Evolutionary conservation across 2,888 invertebrate species (phyloP).

Genomic region (Choristoneura rosaceana): DNA sequence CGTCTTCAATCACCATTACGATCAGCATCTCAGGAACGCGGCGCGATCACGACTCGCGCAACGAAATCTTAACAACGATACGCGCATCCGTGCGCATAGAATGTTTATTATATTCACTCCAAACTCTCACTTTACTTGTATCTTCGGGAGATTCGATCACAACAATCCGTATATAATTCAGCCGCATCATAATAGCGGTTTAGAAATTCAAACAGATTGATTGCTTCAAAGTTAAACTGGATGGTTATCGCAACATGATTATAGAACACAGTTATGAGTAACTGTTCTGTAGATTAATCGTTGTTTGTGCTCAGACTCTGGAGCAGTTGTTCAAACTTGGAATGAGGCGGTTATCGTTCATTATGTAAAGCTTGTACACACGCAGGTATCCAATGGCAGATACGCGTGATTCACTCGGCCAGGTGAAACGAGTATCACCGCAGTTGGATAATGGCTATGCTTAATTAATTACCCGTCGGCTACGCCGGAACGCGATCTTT

Average conservation of each 20-base stretch:
- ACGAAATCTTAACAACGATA: slow-evolving; percentile 23
- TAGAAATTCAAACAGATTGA: slow-evolving; percentile 32
- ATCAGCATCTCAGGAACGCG: slow-evolving; percentile 24
- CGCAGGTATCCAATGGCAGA: slow-evolving; percentile 49
- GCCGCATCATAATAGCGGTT: slow-evolving; percentile 23
- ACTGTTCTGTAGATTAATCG: slow-evolving; percentile 30
- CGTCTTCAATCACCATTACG: slow-evolving; percentile 18
- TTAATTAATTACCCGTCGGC: slow-evolving; percentile 33
- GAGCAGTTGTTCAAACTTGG: slow-evolving; percentile 65
- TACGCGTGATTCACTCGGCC: slow-evolving; percentile 55
- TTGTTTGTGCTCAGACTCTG: slow-evolving; percentile 27
- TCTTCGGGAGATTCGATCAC: slow-evolving; percentile 18
- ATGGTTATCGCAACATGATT: slow-evolving; percentile 36
- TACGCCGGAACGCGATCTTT: slow-evolving; percentile 23
- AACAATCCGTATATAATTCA: slow-evolving; percentile 28
- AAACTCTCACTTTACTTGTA: slow-evolving; percentile 34
- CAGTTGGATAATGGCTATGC: slow-evolving; percentile 34
- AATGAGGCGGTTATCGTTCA: slow-evolving; percentile 15
- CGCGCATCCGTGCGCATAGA: slow-evolving; percentile 12
- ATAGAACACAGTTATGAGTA: slow-evolving; percentile 33
- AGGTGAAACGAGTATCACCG: slow-evolving; percentile 42
- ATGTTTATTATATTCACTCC: slow-evolving; percentile 29
- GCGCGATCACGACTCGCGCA: slow-evolving; percentile 11
- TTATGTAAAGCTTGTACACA: slow-evolving; percentile 58
- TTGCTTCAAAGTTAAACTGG: slow-evolving; percentile 26